Conservation (phyloP, 2,888 invertebrate genomes). For the Stramonita haemastoma region DNA sequence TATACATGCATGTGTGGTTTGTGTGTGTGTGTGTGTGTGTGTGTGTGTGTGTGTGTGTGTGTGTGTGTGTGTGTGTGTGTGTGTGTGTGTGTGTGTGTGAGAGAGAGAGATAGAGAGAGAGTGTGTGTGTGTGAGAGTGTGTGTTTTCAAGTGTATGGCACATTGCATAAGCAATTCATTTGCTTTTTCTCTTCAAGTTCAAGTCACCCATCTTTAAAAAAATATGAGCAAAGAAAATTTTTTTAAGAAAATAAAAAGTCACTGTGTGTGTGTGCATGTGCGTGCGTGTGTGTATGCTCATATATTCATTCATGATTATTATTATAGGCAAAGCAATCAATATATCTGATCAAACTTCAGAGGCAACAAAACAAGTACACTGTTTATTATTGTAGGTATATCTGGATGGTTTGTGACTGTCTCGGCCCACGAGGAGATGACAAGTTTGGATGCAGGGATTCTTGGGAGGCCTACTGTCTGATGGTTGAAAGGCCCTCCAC, state of each 20-base stretch:
- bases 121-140: too few species aligned
- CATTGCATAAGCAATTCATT: too few species aligned
- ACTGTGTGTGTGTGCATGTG: background rate
- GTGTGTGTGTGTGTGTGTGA: background rate
- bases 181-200: too few species aligned
- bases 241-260: too few species aligned
- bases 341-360: background rate
- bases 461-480: constrained; percentile 27
- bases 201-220: background rate
- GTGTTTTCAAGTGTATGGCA: too few species aligned
- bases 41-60: too few species aligned
- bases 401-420: constrained; percentile 26
- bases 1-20: too few species aligned
- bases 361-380: background rate
- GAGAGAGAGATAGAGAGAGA: too few species aligned
- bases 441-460: constrained; percentile 24
- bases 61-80: too few species aligned
- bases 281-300: background rate
- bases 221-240: background rate
- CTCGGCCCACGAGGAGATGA: constrained; percentile 25
- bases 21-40: too few species aligned
- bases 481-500: background rate
- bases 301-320: background rate
- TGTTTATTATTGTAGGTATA: constrained; percentile 13
- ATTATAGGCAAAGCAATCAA: background rate